Percentiles rank a stretch among this genome's conserved stretches.
Evolutionary conservation across 2,888 invertebrate genomes (phyloP).

Genomic region (Scaptomyza parva): DNA sequence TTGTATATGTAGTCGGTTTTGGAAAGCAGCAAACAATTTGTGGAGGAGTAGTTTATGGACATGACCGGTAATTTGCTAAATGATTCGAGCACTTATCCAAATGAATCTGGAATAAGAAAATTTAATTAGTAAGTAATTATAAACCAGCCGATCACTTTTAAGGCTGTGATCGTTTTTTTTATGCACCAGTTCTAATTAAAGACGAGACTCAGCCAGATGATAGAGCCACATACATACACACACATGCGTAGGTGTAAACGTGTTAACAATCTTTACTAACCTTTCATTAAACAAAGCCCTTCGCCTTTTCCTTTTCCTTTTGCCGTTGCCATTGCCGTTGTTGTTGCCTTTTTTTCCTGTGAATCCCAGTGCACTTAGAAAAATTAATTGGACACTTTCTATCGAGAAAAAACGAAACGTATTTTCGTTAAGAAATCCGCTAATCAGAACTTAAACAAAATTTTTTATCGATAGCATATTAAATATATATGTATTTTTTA

Average conservation of each 20-base stretch:
- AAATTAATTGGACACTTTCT: neutral
- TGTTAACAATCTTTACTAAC: constrained; percentile 54
- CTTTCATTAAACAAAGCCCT: constrained; percentile 41
- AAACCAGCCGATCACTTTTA: neutral
- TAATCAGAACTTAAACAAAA: neutral
- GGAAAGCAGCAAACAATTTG: constrained; percentile 1
- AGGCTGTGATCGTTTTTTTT: neutral
- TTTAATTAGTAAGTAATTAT: neutral
- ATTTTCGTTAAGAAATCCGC: neutral
- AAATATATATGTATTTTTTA: too few species aligned
- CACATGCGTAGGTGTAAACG: constrained; percentile 10
- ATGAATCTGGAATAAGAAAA: neutral
- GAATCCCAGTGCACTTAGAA: constrained; percentile 4
- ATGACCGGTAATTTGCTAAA: constrained; percentile 43
- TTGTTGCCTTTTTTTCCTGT: constrained; percentile 13
- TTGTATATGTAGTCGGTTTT: constrained; percentile 17
- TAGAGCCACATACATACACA: constrained; percentile 17
- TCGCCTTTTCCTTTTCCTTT: too few species aligned
- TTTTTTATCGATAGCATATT: too few species aligned
- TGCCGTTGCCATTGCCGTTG: constrained; percentile 17
- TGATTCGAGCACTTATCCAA: constrained; percentile 24
- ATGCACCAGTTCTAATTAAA: constrained; percentile 35
- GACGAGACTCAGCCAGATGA: constrained; percentile 16
- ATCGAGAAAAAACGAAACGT: neutral
- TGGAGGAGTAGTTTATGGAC: constrained; percentile 22